Evolutionary conservation across 2,888 invertebrate genomes (phyloP).

Genomic region (Chrysolina oricalcia): DNA sequence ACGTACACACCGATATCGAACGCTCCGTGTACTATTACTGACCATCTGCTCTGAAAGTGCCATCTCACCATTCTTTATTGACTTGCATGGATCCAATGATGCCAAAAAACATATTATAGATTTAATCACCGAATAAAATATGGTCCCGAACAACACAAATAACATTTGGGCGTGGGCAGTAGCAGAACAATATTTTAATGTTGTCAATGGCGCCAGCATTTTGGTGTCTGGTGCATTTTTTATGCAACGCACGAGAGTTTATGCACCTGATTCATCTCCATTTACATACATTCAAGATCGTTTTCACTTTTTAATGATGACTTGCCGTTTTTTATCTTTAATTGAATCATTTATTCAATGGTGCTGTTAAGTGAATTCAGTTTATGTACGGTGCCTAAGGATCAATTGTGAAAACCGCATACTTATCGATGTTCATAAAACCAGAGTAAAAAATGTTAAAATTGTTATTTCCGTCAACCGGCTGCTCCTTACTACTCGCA

Average conservation of each 20-base stretch:
- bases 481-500: no score
- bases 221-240: slow-evolving; percentile 29
- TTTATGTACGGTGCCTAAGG: no score
- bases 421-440: no score
- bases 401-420: no score
- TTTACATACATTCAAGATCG: slow-evolving; percentile 38
- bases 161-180: slow-evolving; percentile 36
- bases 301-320: slow-evolving; percentile 36
- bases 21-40: neutral
- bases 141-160: neutral
- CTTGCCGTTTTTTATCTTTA: slow-evolving; percentile 18
- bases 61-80: slow-evolving; percentile 8
- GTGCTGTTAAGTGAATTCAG: neutral
- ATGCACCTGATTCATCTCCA: slow-evolving; percentile 35
- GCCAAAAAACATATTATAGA: slow-evolving; percentile 23
- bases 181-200: slow-evolving; percentile 30
- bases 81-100: slow-evolving; percentile 18
- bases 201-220: slow-evolving; percentile 19
- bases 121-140: slow-evolving; percentile 34
- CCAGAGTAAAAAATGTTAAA: no score
- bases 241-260: slow-evolving; percentile 16
- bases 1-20: neutral
- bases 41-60: slow-evolving; percentile 15
- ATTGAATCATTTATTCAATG: neutral
- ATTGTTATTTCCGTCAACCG: no score